phyloP scores from a whole-genome alignment of 1,140 invertebrate genomes.

The Caenorhabditis briggsae region DNA sequence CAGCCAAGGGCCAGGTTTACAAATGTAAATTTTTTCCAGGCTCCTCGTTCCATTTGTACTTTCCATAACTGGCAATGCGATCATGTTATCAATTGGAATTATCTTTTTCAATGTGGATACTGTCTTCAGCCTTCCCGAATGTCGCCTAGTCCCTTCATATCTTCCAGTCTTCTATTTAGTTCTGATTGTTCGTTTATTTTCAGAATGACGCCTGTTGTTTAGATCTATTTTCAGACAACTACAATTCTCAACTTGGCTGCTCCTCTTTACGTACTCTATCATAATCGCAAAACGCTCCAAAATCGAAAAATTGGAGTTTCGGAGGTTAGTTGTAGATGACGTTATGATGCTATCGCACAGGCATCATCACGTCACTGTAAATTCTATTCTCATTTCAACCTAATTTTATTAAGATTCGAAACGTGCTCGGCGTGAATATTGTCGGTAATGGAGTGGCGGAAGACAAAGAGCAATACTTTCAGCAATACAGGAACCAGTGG shows the following conservation, averaged over 20 bases:
- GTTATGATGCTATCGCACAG: neutral
- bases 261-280: constrained; percentile 26
- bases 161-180: neutral
- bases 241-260: constrained; percentile 25
- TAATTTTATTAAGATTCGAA: constrained; percentile 23
- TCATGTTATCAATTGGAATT: neutral
- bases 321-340: constrained; percentile 11
- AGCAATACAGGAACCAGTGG: constrained; percentile 14
- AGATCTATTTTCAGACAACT: constrained; percentile 22
- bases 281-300: constrained; percentile 35
- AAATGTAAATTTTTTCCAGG: neutral
- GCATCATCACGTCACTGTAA: neutral
- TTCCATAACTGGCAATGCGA: neutral
- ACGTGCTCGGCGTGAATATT: constrained; percentile 10
- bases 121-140: neutral
- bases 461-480: constrained; percentile 29
- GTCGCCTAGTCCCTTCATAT: neutral
- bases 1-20: no score
- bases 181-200: neutral
- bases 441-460: neutral
- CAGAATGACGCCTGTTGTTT: neutral
- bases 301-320: constrained; percentile 18
- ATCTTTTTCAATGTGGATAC: neutral
- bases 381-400: neutral
- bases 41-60: neutral